These are phyloP conservation scores for Turritopsis rubra DNA, from an alignment of 30 jellyfish, hydroid and myxozoan species.

Conservation along the genomic window DNA sequence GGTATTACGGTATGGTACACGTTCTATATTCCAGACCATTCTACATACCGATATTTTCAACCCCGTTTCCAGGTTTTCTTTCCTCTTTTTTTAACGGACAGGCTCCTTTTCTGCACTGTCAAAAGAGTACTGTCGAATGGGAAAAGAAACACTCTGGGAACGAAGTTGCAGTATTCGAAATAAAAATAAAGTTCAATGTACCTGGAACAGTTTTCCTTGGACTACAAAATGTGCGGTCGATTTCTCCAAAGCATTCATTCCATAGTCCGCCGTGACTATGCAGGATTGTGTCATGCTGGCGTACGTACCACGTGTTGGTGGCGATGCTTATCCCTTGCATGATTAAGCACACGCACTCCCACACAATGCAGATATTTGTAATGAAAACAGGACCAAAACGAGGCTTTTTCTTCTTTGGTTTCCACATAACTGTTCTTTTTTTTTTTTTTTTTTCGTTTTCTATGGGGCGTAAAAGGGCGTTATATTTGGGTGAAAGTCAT, in stretches of 20 bases:
- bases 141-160: too few relatives aligned
- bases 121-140: too few relatives aligned
- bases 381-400: constrained; percentile 5
- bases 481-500: too few relatives aligned
- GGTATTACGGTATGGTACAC: too few relatives aligned
- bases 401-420: neutral
- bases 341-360: constrained; percentile 20
- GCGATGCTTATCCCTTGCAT: constrained; percentile 1
- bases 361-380: constrained; percentile 8
- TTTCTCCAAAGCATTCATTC: constrained; percentile 32
- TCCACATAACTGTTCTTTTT: neutral
- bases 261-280: constrained; percentile 31
- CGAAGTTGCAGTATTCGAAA: too few relatives aligned
- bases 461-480: too few relatives aligned
- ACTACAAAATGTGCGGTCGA: constrained; percentile 27
- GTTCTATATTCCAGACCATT: too few relatives aligned
- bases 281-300: neutral
- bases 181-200: neutral
- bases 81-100: too few relatives aligned
- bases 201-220: constrained; percentile 22
- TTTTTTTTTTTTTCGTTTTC: too few relatives aligned
- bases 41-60: too few relatives aligned
- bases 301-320: constrained; percentile 17
- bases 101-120: too few relatives aligned
- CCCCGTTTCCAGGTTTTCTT: too few relatives aligned